phyloP scores from a whole-genome alignment of 2,888 invertebrate species.

The Eugnorisma glareosa region DNA sequence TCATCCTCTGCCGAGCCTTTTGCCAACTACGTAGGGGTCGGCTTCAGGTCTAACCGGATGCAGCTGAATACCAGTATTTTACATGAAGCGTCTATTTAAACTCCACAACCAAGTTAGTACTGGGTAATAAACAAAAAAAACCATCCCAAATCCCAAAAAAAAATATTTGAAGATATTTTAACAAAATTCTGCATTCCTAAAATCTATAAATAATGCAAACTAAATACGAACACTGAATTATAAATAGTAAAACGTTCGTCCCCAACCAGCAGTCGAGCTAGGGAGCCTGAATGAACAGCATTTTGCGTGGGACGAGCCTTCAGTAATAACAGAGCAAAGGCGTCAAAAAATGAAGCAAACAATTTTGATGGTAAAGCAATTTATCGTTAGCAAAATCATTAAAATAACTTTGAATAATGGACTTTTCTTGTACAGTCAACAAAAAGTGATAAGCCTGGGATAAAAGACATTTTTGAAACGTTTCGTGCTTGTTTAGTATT shows the following conservation, averaged over 20 bases:
- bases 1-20: not conserved
- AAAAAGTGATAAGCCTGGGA: conserved; percentile 35
- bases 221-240: conserved; percentile 27
- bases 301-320: conserved; percentile 48
- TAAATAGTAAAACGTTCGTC: conserved; percentile 17
- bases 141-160: not conserved
- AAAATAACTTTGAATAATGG: conserved; percentile 61
- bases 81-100: no score
- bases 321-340: conserved; percentile 10
- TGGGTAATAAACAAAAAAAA: not conserved
- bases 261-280: not conserved
- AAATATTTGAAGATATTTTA: not conserved
- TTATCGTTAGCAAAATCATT: conserved; percentile 56
- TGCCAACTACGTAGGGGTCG: not conserved
- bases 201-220: not conserved
- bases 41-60: not conserved
- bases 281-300: conserved; percentile 35
- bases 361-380: conserved; percentile 60
- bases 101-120: not conserved
- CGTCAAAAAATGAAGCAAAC: conserved; percentile 51
- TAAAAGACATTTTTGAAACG: conserved; percentile 15
- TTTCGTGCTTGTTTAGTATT: conserved; percentile 15
- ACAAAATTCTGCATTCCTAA: not conserved
- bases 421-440: conserved; percentile 53
- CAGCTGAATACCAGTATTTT: not conserved